phyloP scores from a whole-genome alignment of 2,113 vertebrate species.

The Egretta garzetta region DNA sequence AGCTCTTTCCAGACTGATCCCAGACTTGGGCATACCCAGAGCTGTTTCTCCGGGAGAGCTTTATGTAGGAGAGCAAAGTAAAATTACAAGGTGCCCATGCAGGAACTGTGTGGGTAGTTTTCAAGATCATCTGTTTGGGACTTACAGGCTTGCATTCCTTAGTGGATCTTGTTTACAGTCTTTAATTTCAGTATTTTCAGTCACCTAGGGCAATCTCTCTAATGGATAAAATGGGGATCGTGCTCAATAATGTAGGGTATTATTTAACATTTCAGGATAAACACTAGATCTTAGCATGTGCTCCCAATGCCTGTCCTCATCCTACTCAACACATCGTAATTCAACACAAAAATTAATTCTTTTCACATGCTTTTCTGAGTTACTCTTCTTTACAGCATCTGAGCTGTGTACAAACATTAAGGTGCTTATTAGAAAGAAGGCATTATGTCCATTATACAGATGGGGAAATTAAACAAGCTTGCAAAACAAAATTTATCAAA shows the following conservation, averaged over 20 bases:
- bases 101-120: not conserved
- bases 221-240: not conserved
- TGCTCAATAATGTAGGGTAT: not conserved
- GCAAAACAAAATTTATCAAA: not conserved
- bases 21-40: not conserved
- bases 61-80: not conserved
- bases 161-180: not conserved
- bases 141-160: slow-evolving; percentile 29
- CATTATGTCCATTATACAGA: not conserved
- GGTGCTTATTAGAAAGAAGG: not conserved
- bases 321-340: not conserved
- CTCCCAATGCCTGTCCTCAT: not conserved
- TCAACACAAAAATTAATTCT: not conserved
- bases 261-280: not conserved
- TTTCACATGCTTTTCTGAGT: not conserved
- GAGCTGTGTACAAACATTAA: not conserved
- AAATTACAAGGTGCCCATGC: not conserved
- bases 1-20: not conserved
- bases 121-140: not conserved
- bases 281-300: not conserved
- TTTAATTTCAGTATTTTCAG: not conserved
- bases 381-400: not conserved
- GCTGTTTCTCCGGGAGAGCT: not conserved
- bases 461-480: not conserved
- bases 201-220: not conserved